Evolutionary conservation across 2,113 vertebrate genomes (phyloP), one percentile per base, ranked within the genome.

Genomic region (Gambusia affinis): DNA sequence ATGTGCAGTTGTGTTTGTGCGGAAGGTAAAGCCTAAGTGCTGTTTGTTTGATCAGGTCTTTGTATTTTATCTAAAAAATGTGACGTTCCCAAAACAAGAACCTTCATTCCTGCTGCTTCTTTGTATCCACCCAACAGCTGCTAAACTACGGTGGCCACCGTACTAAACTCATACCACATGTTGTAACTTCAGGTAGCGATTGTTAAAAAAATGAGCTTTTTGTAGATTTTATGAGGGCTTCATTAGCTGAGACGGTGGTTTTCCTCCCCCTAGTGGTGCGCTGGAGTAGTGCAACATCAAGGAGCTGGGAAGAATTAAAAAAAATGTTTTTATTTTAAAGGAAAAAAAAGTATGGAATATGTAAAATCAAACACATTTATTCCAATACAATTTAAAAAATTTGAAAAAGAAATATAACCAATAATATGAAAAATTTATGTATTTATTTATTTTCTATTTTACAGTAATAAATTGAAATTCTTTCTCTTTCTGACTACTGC

Each of bases 31-130:
- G 81, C 27, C 42, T 17, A 31, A 8, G 1, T 44, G 30, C 54
- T 75, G 47, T 81, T 81, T 87, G 71, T 86, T 86, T 73, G 12
- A 60, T 79, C 60, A 60, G 60, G 64, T 27, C 5, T 68, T 28
- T 73, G 67, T 44, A 69, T 85, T 79, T 86, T 60, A 76, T 81
- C 63, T 81, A 12, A 70, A 42, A 75, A 83, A 88, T 79, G 77
- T 61, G 8, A 79, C 42, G 35, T 61, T 82, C 39, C 65, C 57
- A 64, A 75, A 82, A 76, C 61, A 73, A 70, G 39, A 42, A 57
- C 1, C 30, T 28, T 63, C 8, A 24, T 4, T 64, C 61, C 61
- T 27, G 51, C 29, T 35, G 4, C 51, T n/a, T 67, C 60, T 29
- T 2, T 68, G 67, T 27, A 67, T 80, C 76, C 75, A 66, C 70